Evolutionary conservation across 2,113 vertebrate species (phyloP), one percentile per base, ranked within the genome.

Genomic region (Anguilla japonica): DNA sequence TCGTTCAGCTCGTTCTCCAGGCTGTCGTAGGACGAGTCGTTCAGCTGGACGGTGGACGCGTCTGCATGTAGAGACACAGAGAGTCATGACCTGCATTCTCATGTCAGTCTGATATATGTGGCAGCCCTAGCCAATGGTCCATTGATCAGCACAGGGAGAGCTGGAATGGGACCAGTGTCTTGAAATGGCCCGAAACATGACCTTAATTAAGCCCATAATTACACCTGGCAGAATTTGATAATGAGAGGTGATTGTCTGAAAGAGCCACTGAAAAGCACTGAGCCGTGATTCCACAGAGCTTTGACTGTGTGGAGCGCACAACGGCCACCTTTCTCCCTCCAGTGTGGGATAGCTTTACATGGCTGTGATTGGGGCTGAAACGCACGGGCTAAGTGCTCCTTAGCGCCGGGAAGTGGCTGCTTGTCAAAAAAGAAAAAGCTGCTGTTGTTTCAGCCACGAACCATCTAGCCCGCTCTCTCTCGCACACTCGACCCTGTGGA

Each of bases 11-110:
- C 97, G 0, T 98, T 98, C 93, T 99, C 98, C 89, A 98, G 91
- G 89, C 97, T 98, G 93, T 98, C 97, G 0, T 98, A 99, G 85
- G 97, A 98, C 4, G 98, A 99, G 93, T 98, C 97, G 6, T 97
- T 97, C 93, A 97, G 94, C 89, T 97, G 97, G 89, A 97, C 97
- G 85, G 96, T 97, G 41, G 96, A 96, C 39, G 93, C 94, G 87
- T 97, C 97, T 98, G 92, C 83, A 22, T 39, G 50, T 87, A 1
- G 20, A 41, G 53, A 84, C 26, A 84, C 22, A 86, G 50, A 86
- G 50, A 71, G 18, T 50, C 43, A 80, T 84, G 14, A 57, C 56
- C 13, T 16, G 22, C 18, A 81, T 16, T 16, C 39, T 79, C 3
- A 15, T 79, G 29, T 40, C 15, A 79, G 18, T 80, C 79, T 80